phyloP scores from a whole-genome alignment of 2,113 vertebrate genomes.

The Sinocyclocheilus anshuiensis region DNA sequence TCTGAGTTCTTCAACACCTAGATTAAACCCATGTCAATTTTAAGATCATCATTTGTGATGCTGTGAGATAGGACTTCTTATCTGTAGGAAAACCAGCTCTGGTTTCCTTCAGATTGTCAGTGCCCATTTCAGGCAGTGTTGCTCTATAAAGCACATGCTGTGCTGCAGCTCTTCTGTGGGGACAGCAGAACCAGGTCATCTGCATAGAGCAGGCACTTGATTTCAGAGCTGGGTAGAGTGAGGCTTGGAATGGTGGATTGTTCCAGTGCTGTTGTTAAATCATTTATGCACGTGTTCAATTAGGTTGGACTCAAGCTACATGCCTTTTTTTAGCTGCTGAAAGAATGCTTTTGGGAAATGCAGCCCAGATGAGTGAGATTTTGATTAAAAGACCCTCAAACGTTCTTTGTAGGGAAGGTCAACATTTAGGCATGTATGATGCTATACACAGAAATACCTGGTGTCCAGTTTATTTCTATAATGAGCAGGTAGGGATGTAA shows the following conservation, averaged over 20 bases:
- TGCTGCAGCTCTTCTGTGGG: constrained; percentile 35
- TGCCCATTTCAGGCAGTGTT: neutral
- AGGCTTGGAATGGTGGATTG: constrained; percentile 28
- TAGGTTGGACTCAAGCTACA: constrained; percentile 1
- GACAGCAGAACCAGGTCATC: constrained; percentile 39
- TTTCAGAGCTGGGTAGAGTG: constrained; percentile 18
- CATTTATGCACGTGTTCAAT: constrained; percentile 27
- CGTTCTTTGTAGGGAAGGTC: neutral
- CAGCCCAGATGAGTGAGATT: neutral
- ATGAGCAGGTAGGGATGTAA: neutral
- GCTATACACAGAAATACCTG: neutral
- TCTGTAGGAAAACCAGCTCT: neutral
- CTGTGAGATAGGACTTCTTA: neutral
- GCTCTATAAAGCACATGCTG: constrained; percentile 11
- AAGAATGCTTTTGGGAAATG: neutral
- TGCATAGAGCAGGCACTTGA: constrained; percentile 4
- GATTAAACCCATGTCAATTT: neutral
- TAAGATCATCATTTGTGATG: neutral
- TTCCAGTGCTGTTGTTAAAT: constrained; percentile 41
- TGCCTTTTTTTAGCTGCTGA: neutral
- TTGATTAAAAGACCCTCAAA: neutral
- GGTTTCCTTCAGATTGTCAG: constrained; percentile 31
- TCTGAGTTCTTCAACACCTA: neutral
- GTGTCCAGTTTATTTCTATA: neutral
- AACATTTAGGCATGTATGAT: constrained; percentile 3